A percentile compares a stretch with the other conserved stretches of the same genome.
Evolutionary conservation across 2,888 invertebrate genomes (phyloP).

Genomic region (Acrobasis suavella): DNA sequence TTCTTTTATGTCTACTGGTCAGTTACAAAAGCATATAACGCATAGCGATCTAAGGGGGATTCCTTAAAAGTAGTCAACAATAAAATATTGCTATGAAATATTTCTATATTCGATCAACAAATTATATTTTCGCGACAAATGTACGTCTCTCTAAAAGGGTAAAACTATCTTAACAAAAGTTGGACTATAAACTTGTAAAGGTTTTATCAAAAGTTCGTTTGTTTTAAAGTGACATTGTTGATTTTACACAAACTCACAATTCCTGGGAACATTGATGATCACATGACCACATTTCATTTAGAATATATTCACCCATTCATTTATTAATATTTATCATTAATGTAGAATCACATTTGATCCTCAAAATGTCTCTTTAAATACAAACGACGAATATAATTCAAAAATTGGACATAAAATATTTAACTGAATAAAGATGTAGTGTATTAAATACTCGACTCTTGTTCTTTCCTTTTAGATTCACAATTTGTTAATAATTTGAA

Average conservation of each 20-base stretch:
- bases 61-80: slow-evolving; percentile 80
- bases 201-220: slow-evolving; percentile 70
- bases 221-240: slow-evolving; percentile 40
- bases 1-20: slow-evolving; percentile 51
- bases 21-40: slow-evolving; percentile 55
- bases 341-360: slow-evolving; percentile 19
- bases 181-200: slow-evolving; percentile 73
- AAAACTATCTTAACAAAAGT: slow-evolving; percentile 62
- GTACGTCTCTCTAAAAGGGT: slow-evolving; percentile 64
- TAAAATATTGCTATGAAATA: slow-evolving; percentile 69
- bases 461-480: slow-evolving; percentile 16
- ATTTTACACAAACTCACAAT: slow-evolving; percentile 11
- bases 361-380: slow-evolving; percentile 43
- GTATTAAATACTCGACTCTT: slow-evolving; percentile 10
- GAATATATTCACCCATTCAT: slow-evolving; percentile 4
- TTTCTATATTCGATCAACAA: slow-evolving; percentile 57
- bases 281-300: neutral
- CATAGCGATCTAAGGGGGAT: slow-evolving; percentile 58
- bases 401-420: slow-evolving; percentile 44
- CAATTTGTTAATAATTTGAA: neutral
- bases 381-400: slow-evolving; percentile 47
- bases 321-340: slow-evolving; percentile 10
- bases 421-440: slow-evolving; percentile 29
- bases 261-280: slow-evolving; percentile 2
- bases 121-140: slow-evolving; percentile 47